Evolutionary conservation across 2,797 vertebrate genomes (phyloP), one percentile per base, ranked within the genome.

Genomic region (Pipistrellus kuhlii): DNA sequence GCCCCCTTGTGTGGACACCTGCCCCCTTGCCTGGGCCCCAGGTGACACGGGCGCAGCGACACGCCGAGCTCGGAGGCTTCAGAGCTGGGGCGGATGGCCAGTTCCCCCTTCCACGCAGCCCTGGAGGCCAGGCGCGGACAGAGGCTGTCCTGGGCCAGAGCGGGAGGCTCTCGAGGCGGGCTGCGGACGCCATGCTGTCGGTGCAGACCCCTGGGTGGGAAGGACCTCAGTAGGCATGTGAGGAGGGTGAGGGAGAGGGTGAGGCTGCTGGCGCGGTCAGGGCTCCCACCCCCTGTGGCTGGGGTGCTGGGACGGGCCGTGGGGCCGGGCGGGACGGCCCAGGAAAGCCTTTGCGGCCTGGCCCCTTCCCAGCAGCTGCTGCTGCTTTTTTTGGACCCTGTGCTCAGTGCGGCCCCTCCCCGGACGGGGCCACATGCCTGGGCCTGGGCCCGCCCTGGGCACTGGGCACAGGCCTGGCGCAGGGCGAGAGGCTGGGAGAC

Each of bases 321-420:
- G 30, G n/a, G n/a, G 75, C 59, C 6, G 11, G 87, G 44, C 64
- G 68, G 66, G 41, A 2, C 20, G 32, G 53, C 68, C 68, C 48
- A 23, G 66, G 27, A 46, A 15, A 72, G 86, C 55, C 62, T 77
- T 32, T 30, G 18, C 12, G 25, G 62, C 30, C 84, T 32, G 84
- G 76, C 66, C 27, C 27, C 78, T 94, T 57, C 69, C 96, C 94
- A 59, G 95, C 90, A 90, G 93, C 80, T 82, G 92, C 80, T 78
- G 76, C 76, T 4, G 13, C 32, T 92, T 97, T 81, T 93, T 97
- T 92, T 94, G 88, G 96, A 68, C 27, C 27, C n/a, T 77, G 85
- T 83, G 18, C 90, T 95, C 83, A 89, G 25, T 84, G 93, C 23
- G 10, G 12, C 80, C 3, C 88, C 55, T 48, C 66, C 75, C 66